Conservation (phyloP, 2,113 vertebrate genomes). For the Sarotherodon lohbergeri region DNA sequence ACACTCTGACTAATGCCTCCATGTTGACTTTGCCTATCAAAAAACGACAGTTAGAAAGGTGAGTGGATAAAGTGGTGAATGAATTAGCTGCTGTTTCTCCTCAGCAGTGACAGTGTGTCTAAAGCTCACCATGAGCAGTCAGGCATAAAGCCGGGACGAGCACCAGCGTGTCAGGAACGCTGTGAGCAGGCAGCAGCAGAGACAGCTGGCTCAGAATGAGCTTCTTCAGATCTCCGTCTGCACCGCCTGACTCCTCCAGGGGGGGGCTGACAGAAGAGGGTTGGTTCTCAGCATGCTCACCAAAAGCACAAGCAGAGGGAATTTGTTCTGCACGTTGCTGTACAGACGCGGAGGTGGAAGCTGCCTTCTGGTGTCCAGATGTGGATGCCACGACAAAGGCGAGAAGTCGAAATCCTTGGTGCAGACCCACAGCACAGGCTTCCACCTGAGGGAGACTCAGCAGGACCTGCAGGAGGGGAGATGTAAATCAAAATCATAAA, state of each 20-base stretch:
- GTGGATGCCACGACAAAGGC: slow-evolving; percentile 78
- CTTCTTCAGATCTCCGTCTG: slow-evolving; percentile 39
- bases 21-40: slow-evolving; percentile 85
- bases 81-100: neutral
- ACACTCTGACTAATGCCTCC: slow-evolving; percentile 76
- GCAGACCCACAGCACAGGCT: slow-evolving; percentile 79
- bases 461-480: slow-evolving; percentile 66
- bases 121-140: slow-evolving; percentile 82
- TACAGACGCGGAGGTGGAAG: neutral
- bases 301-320: neutral
- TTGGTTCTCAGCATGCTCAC: neutral
- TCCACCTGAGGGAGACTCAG: slow-evolving; percentile 77
- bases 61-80: neutral
- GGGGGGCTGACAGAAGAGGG: neutral
- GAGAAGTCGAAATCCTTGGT: slow-evolving; percentile 74
- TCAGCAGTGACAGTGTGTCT: neutral
- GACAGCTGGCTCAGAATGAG: slow-evolving; percentile 70
- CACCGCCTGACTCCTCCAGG: slow-evolving; percentile 4
- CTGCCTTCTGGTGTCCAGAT: slow-evolving; percentile 16
- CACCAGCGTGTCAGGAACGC: slow-evolving; percentile 83
- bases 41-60: neutral
- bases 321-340: neutral
- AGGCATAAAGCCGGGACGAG: slow-evolving; percentile 75
- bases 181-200: slow-evolving; percentile 72
- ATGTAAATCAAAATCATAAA: neutral